Percentiles rank a stretch among this genome's conserved stretches.
Conservation (phyloP, 2,797 vertebrate genomes). For the Agapornis canus region DNA sequence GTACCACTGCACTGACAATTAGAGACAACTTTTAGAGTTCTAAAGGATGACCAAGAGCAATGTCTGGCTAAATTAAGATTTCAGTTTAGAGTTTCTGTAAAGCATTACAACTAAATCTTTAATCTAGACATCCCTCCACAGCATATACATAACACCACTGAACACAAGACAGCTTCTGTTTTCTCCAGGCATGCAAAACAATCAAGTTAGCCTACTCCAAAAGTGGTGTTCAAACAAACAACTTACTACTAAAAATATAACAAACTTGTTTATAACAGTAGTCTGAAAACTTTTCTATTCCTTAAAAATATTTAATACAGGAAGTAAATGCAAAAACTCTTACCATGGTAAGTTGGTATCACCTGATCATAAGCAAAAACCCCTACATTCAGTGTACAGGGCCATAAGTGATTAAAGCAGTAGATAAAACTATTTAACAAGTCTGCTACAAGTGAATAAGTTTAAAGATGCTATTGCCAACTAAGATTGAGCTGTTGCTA, state of each 20-base stretch:
- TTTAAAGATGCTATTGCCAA: neutral
- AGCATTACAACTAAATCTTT: neutral
- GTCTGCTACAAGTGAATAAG: neutral
- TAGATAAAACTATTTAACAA: neutral
- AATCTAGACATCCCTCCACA: neutral
- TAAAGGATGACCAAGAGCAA: neutral
- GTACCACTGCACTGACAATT: neutral
- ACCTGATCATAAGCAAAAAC: neutral
- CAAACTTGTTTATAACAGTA: neutral
- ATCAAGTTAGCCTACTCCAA: neutral
- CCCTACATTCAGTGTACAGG: neutral
- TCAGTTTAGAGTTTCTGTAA: neutral
- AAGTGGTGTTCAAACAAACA: neutral
- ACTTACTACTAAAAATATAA: neutral
- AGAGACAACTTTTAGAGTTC: conserved; percentile 3
- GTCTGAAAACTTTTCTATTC: neutral
- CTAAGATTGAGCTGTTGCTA: neutral
- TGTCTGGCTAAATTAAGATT: conserved; percentile 43
- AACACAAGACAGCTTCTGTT: conserved; percentile 8
- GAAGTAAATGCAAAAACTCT: neutral
- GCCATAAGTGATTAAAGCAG: neutral
- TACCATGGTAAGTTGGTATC: neutral
- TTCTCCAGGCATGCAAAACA: neutral
- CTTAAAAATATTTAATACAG: neutral
- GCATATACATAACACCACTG: neutral